A percentile compares a stretch with the other conserved stretches of the same genome.
Conservation (phyloP, 2,797 vertebrate genomes). For the Phoxinus dragarum region DNA sequence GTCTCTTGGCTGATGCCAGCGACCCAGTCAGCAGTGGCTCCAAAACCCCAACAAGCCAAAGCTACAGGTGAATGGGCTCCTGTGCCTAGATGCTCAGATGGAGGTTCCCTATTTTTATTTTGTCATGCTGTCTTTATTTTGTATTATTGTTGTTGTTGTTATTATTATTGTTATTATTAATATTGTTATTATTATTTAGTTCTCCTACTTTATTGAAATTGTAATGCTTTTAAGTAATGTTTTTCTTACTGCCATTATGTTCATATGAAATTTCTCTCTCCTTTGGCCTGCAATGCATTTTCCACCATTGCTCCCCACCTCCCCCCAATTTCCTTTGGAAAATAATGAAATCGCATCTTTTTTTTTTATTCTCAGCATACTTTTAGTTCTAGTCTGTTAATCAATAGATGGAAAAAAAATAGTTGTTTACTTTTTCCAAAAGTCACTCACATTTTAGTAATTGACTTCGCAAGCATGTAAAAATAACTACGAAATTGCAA, state of each 20-base stretch:
- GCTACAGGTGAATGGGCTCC: constrained; percentile 92
- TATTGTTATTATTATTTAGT: constrained; percentile 79
- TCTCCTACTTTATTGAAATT: constrained; percentile 79
- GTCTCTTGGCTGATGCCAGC: constrained; percentile 95
- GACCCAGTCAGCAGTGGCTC: constrained; percentile 95
- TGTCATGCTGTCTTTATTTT: constrained; percentile 66
- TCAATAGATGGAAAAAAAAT: constrained; percentile 63
- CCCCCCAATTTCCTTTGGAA: constrained; percentile 60
- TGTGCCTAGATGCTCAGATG: constrained; percentile 54
- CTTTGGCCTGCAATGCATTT: constrained; percentile 71
- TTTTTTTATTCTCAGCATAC: constrained; percentile 64
- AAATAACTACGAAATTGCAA: constrained; percentile 73
- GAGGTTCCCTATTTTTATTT: constrained; percentile 74
- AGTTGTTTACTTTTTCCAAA: constrained; percentile 70
- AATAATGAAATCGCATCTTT: constrained; percentile 61
- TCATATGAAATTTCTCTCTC: constrained; percentile 67
- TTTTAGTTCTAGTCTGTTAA: constrained; percentile 85
- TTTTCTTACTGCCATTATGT: constrained; percentile 70
- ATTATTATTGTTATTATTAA: constrained; percentile 73
- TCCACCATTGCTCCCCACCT: constrained; percentile 39
- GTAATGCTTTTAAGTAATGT: constrained; percentile 79
- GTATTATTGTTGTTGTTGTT: constrained; percentile 64
- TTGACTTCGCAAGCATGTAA: constrained; percentile 85
- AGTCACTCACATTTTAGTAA: constrained; percentile 86
- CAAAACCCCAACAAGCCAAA: constrained; percentile 99